These are phyloP conservation scores for Pseudolaguvia tuberculata DNA, from an alignment of 2,113 vertebrate genomes.

Conservation along the genomic window DNA sequence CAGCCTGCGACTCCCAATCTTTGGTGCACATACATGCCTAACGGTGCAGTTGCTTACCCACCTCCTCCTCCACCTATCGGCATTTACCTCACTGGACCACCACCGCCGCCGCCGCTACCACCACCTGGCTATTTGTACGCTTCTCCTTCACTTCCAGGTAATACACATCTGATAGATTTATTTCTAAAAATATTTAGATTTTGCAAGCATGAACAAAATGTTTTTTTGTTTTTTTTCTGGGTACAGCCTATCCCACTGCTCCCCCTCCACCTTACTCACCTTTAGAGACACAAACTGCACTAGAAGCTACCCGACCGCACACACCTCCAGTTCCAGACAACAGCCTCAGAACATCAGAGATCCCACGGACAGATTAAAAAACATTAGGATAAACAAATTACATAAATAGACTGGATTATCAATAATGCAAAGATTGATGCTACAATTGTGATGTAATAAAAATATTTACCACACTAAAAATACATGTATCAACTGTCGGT, in stretches of 20 bases:
- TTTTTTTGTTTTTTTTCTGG: conserved; percentile 30
- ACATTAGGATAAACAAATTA: neutral
- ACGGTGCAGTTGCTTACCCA: conserved; percentile 79
- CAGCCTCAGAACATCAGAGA: neutral
- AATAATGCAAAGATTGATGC: neutral
- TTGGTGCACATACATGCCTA: conserved; percentile 86
- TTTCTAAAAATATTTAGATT: neutral
- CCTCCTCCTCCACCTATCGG: conserved; percentile 80
- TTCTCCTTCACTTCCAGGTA: conserved; percentile 77
- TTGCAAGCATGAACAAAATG: neutral
- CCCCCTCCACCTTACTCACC: conserved; percentile 90
- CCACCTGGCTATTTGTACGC: conserved; percentile 78
- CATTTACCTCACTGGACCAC: conserved; percentile 75
- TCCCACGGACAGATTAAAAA: neutral
- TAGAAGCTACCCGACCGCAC: conserved; percentile 73
- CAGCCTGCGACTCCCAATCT: conserved; percentile 78
- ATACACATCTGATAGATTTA: neutral
- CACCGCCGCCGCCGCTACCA: conserved; percentile 21
- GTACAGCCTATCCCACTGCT: conserved; percentile 79
- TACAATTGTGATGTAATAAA: no score
- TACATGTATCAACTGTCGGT: no score
- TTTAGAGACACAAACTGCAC: conserved; percentile 77
- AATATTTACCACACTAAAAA: neutral
- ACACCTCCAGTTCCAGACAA: conserved; percentile 79
- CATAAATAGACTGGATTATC: neutral